These are phyloP conservation scores for Drosophila watanabei DNA, from an alignment of 1,140 invertebrate genomes.

Conservation along the genomic window DNA sequence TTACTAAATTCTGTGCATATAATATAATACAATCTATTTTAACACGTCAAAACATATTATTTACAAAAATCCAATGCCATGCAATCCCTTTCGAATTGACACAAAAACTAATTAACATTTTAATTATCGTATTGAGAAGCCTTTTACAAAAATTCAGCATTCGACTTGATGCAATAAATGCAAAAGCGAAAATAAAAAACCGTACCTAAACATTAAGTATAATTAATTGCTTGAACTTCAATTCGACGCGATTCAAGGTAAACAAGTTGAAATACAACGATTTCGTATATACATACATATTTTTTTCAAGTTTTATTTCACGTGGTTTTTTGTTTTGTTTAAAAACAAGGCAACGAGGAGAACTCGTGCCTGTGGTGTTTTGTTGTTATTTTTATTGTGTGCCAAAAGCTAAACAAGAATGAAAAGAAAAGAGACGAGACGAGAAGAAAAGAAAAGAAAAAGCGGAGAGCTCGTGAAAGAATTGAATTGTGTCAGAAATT, in stretches of 20 bases:
- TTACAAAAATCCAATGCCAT: not conserved
- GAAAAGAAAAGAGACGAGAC: conserved; percentile 2
- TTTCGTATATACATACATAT: conserved; percentile 47
- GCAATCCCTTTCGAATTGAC: conserved; percentile 24
- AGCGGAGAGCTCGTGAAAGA: conserved; percentile 9
- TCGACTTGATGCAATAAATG: conserved; percentile 27
- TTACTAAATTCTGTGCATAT: not conserved
- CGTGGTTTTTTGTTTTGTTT: conserved; percentile 47
- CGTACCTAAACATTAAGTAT: conserved; percentile 51
- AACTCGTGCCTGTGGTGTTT: conserved; percentile 56
- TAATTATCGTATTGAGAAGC: conserved; percentile 34
- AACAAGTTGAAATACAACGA: conserved; percentile 61
- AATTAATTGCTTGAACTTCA: conserved; percentile 75
- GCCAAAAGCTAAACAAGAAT: conserved; percentile 49
- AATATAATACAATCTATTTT: not conserved
- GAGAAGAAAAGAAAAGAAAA: not conserved
- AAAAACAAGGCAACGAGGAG: conserved; percentile 55
- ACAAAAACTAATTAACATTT: conserved; percentile 26
- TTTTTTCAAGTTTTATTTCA: conserved; percentile 45
- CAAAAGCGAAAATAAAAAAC: conserved; percentile 29
- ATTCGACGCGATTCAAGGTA: conserved; percentile 65
- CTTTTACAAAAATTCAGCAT: conserved; percentile 20
- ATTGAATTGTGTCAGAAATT: conserved; percentile 31
- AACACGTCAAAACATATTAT: not conserved
- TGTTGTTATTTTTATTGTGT: conserved; percentile 44